Base-by-base conservation (phyloP, 1,140 invertebrate genomes). In the Platorchestia sp. region DNA sequence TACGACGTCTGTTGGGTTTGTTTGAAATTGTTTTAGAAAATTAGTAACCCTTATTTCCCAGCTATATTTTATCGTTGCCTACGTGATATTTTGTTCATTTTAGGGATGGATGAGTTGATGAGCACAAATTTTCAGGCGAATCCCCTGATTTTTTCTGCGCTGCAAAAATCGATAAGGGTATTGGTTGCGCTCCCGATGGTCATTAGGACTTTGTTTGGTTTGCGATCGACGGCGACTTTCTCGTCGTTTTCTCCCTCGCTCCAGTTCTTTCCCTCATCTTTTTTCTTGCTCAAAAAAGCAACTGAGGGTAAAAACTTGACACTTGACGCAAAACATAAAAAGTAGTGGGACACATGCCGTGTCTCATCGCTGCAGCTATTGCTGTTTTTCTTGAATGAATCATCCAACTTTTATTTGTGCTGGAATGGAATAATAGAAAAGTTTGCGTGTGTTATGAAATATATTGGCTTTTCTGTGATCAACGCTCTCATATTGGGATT, bases 151-250 rank as follows among this genome's bases (percentile, higher is more conserved):
- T 75, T 75, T 75, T 75, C 36, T 27, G 59, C 27, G 7, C 59
- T 75, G 59, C 59, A 75, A 75, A 75, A 75, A 75, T 75, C 59
- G 59, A 75, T 89, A 41, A 44, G 53, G 36, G 87, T 89, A 44
- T 44, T 42, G 87, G 87, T 89, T 89, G 87, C n/a, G 87, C 87
- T 41, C 87, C 41, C 87, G 87, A 41, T 75, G 41, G 87, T 89
- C 87, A 89, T 89, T 89, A 89, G 43, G 87, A 89, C 87, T 89
- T 89, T 89, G 87, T 89, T 89, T 89, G 87, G 91, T 44, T 93
- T 47, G 91, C 40, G 91, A 93, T 93, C 91, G 91, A 45, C 91
- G 91, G 87, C 87, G 43, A 89, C 36, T 10, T 47, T 45, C 91
- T 47, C 91, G 91, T 47, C 45, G 44, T 41, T 93, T 44, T 45